These are phyloP conservation scores for Pyrochroa serraticornis DNA, from an alignment of 2,888 invertebrate genomes.

Conservation along the genomic window DNA sequence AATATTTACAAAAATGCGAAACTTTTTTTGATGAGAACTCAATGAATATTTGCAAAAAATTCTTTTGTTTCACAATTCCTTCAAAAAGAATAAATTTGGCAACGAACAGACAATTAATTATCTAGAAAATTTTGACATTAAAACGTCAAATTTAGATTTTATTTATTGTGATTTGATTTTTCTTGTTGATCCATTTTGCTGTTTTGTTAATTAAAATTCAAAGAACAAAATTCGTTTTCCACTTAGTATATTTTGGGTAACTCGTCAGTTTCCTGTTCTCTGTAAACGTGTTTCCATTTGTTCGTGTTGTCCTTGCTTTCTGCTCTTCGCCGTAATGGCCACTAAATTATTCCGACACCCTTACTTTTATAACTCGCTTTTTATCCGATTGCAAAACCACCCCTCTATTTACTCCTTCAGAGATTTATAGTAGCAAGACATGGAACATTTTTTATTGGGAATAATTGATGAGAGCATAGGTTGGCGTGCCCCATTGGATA, in stretches of 20 bases:
- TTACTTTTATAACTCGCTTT: conserved; percentile 15
- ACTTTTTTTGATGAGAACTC: no score
- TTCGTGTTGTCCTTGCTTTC: conserved; percentile 23
- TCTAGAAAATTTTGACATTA: no score
- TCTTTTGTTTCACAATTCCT: no score
- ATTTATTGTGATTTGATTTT: no score
- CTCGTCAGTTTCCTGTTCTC: not conserved
- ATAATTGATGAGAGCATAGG: conserved; percentile 9
- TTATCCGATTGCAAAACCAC: conserved; percentile 15
- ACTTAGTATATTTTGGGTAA: no score
- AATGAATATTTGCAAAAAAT: no score
- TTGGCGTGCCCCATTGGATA: not conserved
- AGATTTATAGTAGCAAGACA: conserved; percentile 20
- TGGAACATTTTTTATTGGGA: conserved; percentile 16
- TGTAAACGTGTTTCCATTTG: conserved; percentile 1
- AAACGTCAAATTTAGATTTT: no score
- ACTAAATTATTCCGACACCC: conserved; percentile 6
- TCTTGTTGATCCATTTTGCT: not conserved
- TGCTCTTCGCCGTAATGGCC: conserved; percentile 8
- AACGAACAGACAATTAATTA: no score
- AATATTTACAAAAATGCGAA: no score
- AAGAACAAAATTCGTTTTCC: no score
- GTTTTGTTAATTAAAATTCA: not conserved
- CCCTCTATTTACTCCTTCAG: conserved; percentile 6
- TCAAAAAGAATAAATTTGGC: no score